Percentiles rank a stretch among this genome's conserved stretches.
Evolutionary conservation across 2,113 vertebrate species (phyloP).

Genomic region (Tylochromis polylepis): DNA sequence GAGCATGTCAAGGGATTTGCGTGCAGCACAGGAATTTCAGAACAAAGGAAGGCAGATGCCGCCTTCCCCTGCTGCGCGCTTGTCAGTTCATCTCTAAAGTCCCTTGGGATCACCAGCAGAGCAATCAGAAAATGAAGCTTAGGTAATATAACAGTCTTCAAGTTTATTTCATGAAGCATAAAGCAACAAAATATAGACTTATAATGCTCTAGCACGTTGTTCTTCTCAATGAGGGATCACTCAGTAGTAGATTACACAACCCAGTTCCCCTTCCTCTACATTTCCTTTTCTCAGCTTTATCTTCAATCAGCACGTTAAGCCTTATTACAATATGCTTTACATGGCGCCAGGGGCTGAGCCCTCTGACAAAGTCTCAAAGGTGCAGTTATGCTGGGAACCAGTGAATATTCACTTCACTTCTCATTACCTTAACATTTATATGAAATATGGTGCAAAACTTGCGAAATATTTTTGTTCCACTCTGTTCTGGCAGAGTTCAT

Average conservation of each 20-base stretch:
- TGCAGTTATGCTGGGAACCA: not conserved
- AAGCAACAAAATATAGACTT: not conserved
- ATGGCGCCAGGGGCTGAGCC: conserved; percentile 52
- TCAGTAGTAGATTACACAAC: conserved; percentile 51
- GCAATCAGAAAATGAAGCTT: conserved; percentile 4
- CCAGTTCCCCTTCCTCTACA: conserved; percentile 52
- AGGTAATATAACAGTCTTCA: not conserved
- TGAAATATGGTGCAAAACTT: not conserved
- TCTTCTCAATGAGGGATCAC: conserved; percentile 38
- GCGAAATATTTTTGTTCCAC: not conserved
- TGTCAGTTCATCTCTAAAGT: conserved; percentile 47
- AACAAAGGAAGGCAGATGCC: conserved; percentile 65
- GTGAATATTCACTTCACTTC: not conserved
- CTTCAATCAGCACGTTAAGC: conserved; percentile 61
- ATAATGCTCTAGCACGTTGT: not conserved
- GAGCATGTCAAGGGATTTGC: conserved; percentile 63
- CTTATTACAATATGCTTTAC: conserved; percentile 56
- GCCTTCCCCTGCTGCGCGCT: conserved; percentile 14
- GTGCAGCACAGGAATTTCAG: conserved; percentile 62
- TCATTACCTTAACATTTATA: not conserved
- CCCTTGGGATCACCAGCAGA: conserved; percentile 21
- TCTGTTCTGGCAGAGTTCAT: not conserved
- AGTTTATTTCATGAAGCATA: not conserved
- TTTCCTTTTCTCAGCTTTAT: conserved; percentile 60
- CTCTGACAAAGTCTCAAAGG: conserved; percentile 19